phyloP scores from a whole-genome alignment of 2,113 vertebrate species.

The Mugil cephalus region DNA sequence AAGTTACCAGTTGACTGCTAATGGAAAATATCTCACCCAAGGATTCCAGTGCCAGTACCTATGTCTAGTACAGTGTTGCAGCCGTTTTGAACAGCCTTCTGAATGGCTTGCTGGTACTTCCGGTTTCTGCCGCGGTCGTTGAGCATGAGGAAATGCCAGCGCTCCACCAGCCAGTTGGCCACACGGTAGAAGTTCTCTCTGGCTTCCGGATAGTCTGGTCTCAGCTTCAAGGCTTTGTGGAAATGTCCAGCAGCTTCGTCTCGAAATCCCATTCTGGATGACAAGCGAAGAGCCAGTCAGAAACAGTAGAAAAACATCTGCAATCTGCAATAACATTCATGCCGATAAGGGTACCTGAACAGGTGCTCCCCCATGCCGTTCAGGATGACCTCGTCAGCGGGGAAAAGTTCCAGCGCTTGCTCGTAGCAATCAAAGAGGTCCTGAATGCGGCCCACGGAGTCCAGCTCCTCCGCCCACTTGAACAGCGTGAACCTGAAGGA shows the following conservation, averaged over 20 bases:
- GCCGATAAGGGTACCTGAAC: constrained; percentile 88
- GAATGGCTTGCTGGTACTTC: constrained; percentile 92
- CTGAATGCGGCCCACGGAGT: constrained; percentile 90
- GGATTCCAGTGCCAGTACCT: constrained; percentile 96
- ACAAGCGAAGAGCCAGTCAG: neutral
- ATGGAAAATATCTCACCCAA: constrained; percentile 86
- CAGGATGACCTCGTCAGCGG: constrained; percentile 93
- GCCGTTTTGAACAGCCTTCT: constrained; percentile 88
- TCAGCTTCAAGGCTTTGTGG: constrained; percentile 94
- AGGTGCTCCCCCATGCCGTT: constrained; percentile 99
- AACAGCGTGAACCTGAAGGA: constrained; percentile 95
- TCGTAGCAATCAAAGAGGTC: constrained; percentile 97
- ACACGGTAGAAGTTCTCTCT: constrained; percentile 98
- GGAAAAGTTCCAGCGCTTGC: constrained; percentile 94
- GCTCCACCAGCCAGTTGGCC: constrained; percentile 98
- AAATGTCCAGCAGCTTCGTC: constrained; percentile 98
- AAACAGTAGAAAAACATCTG: neutral
- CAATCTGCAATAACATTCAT: neutral
- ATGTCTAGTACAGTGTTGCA: constrained; percentile 93
- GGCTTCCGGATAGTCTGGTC: constrained; percentile 91
- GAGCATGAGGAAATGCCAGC: constrained; percentile 99
- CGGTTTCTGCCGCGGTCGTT: constrained; percentile 92
- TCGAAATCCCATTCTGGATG: constrained; percentile 93
- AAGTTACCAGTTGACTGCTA: neutral
- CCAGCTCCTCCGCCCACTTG: constrained; percentile 95